Conservation (phyloP, 2,888 invertebrate genomes). For the Deilephila porcellus region DNA sequence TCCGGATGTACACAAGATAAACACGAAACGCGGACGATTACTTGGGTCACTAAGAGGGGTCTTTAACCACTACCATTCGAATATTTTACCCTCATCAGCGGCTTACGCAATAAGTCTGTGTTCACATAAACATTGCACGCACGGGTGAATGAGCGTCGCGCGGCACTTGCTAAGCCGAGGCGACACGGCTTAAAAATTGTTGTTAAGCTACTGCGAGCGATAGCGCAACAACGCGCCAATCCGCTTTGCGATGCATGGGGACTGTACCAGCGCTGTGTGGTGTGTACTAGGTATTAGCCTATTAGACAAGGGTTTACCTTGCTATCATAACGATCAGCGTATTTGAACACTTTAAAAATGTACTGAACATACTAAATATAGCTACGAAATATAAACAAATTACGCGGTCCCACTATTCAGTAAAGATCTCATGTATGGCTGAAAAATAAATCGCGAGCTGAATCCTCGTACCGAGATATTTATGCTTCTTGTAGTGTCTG, state of each 20-base stretch:
- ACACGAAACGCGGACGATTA: too few species aligned
- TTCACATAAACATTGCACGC: too few species aligned
- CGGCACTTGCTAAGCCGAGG: background rate
- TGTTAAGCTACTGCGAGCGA: background rate
- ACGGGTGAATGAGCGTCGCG: too few species aligned
- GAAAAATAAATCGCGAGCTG: too few species aligned
- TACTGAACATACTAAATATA: background rate
- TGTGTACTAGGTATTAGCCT: background rate
- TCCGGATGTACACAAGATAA: too few species aligned
- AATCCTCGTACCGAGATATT: too few species aligned
- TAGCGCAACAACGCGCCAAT: background rate
- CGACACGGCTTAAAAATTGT: background rate
- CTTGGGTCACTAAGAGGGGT: too few species aligned
- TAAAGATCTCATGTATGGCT: too few species aligned
- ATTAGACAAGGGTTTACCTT: background rate
- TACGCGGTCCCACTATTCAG: background rate
- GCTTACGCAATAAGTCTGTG: too few species aligned
- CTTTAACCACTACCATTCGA: too few species aligned
- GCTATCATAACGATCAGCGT: background rate
- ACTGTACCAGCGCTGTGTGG: background rate
- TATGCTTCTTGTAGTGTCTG: too few species aligned
- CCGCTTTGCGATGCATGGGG: background rate
- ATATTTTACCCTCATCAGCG: too few species aligned
- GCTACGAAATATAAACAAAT: background rate
- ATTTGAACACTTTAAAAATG: background rate